These are phyloP conservation scores for Ernsta delagoae DNA, from an alignment of 2,888 invertebrate species.

Conservation along the genomic window DNA sequence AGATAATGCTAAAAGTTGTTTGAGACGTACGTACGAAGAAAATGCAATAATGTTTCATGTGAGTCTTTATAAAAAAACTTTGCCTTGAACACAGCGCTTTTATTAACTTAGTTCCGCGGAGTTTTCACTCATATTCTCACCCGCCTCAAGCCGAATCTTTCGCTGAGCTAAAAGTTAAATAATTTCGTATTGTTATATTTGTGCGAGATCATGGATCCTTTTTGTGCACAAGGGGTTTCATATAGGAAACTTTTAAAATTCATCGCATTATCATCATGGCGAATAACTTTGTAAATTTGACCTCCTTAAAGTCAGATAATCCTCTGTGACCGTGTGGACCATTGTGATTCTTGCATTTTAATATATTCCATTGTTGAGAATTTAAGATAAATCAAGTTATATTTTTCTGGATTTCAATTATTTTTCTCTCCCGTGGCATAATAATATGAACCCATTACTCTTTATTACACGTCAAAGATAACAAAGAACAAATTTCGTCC, in stretches of 20 bases:
- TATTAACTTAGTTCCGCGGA: slow-evolving; percentile 29
- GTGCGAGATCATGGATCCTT: slow-evolving; percentile 1
- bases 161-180: slow-evolving; percentile 27
- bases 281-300: not conserved
- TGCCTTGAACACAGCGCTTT: slow-evolving; percentile 26
- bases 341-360: too few species aligned
- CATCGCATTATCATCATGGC: not conserved
- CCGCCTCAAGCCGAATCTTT: slow-evolving; percentile 19
- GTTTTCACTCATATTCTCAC: slow-evolving; percentile 22
- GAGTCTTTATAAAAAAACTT: slow-evolving; percentile 33
- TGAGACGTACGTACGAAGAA: slow-evolving; percentile 17
- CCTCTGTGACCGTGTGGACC: too few species aligned
- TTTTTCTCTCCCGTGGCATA: not conserved
- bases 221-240: not conserved
- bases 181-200: slow-evolving; percentile 9
- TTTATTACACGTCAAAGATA: not conserved
- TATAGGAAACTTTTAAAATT: not conserved
- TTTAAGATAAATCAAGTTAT: too few species aligned
- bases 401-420: too few species aligned
- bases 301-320: too few species aligned
- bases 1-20: slow-evolving; percentile 8
- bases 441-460: not conserved
- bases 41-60: slow-evolving; percentile 27
- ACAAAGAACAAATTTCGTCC: not conserved
- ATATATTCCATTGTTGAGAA: too few species aligned